phyloP scores from a whole-genome alignment of 2,888 invertebrate species.

The Tetranychus truncatus region DNA sequence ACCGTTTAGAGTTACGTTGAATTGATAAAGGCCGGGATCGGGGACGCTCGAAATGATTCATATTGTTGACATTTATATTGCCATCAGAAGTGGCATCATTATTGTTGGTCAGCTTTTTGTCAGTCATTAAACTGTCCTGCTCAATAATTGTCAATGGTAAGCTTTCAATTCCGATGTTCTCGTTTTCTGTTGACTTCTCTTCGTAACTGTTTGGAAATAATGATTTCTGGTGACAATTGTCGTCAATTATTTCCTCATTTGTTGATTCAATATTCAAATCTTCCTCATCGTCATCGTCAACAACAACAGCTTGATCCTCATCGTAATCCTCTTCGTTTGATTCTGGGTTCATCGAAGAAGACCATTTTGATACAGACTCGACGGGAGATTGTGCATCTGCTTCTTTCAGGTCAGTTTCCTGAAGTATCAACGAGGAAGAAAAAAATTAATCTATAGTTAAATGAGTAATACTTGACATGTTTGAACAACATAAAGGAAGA shows the following conservation, averaged over 20 bases:
- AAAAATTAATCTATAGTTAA: neutral
- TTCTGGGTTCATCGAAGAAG: neutral
- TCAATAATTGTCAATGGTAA: neutral
- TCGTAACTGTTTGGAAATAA: too few relatives aligned
- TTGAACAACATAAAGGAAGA: neutral
- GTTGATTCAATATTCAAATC: neutral
- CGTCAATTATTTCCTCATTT: neutral
- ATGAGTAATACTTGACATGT: neutral
- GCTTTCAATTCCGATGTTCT: neutral
- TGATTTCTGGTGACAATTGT: neutral
- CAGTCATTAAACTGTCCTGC: neutral
- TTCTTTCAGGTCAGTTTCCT: neutral
- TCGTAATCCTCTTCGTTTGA: neutral
- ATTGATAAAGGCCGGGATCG: neutral
- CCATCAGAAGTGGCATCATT: neutral
- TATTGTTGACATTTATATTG: too few relatives aligned
- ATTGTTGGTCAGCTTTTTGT: neutral
- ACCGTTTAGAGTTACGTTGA: neutral
- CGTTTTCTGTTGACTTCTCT: neutral
- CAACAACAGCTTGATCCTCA: neutral
- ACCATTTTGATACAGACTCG: neutral
- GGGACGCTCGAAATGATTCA: neutral
- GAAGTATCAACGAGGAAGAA: neutral
- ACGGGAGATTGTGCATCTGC: neutral
- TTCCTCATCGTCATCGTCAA: neutral